Percentiles rank a stretch among this genome's conserved stretches.
These are phyloP conservation scores for Melinopterus prodromus DNA, from an alignment of 2,888 invertebrate species.

Conservation along the genomic window DNA sequence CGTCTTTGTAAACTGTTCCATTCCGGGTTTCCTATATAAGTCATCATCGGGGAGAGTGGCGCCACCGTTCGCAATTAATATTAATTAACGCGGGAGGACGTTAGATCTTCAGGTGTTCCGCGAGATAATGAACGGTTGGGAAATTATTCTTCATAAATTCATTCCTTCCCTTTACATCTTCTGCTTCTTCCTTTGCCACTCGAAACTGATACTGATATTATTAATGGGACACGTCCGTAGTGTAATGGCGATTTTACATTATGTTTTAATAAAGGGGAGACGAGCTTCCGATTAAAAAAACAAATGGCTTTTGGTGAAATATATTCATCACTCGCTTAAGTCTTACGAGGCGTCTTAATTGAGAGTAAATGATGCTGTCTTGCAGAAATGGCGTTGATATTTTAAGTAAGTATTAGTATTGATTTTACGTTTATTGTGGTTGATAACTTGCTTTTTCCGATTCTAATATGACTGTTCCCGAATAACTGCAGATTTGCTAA, in stretches of 20 bases:
- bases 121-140: conserved; percentile 20
- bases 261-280: neutral
- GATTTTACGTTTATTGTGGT: too few relatives aligned
- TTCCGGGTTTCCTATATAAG: neutral
- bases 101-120: conserved; percentile 28
- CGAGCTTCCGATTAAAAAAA: conserved; percentile 4
- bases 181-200: neutral
- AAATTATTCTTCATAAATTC: conserved; percentile 19
- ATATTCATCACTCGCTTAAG: neutral
- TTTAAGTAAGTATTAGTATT: neutral
- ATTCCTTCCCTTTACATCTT: neutral
- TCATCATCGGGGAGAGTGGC: neutral
- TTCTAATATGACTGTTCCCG: too few relatives aligned
- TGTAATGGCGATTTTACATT: conserved; percentile 4
- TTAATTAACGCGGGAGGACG: conserved; percentile 27
- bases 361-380: neutral
- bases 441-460: too few relatives aligned
- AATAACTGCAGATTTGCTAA: too few relatives aligned
- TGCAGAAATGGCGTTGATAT: neutral
- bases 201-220: neutral
- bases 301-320: neutral
- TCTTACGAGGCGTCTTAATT: neutral
- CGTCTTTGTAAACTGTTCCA: neutral
- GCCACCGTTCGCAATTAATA: conserved; percentile 18
- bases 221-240: neutral